These are phyloP conservation scores for Agrilus biguttatus DNA, from an alignment of 2,888 invertebrate genomes.

Conservation along the genomic window DNA sequence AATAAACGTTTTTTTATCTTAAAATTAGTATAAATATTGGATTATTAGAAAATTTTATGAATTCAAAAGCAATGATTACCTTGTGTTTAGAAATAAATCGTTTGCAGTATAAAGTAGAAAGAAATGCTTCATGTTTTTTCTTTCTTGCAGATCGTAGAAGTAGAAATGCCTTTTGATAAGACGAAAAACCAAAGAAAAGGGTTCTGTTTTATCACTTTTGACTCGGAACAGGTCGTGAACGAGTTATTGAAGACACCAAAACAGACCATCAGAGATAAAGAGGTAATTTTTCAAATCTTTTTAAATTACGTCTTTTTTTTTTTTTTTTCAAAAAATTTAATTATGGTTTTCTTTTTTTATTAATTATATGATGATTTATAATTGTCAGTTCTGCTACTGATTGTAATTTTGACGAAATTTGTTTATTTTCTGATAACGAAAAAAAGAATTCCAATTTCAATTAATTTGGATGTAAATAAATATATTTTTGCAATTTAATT, in stretches of 20 bases:
- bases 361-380: slow-evolving; percentile 10
- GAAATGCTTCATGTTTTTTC: slow-evolving; percentile 4
- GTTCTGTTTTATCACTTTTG: slow-evolving; percentile 96
- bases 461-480: too few relatives aligned
- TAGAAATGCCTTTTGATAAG: slow-evolving; percentile 96
- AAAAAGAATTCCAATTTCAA: not conserved
- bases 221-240: slow-evolving; percentile 86
- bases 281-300: slow-evolving; percentile 41
- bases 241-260: slow-evolving; percentile 84
- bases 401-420: slow-evolving; percentile 8
- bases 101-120: not conserved
- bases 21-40: too few relatives aligned
- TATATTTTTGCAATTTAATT: not conserved
- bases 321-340: slow-evolving; percentile 1
- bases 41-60: too few relatives aligned
- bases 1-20: too few relatives aligned
- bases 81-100: not conserved
- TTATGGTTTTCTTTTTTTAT: too few relatives aligned
- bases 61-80: not conserved
- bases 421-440: not conserved
- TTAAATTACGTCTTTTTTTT: not conserved
- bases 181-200: slow-evolving; percentile 92
- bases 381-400: slow-evolving; percentile 18
- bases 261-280: slow-evolving; percentile 85
- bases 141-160: slow-evolving; percentile 68